A percentile compares a stretch with the other conserved stretches of the same genome.
phyloP scores from a whole-genome alignment of 2,888 invertebrate genomes.

The Neoscelio sp. region DNA sequence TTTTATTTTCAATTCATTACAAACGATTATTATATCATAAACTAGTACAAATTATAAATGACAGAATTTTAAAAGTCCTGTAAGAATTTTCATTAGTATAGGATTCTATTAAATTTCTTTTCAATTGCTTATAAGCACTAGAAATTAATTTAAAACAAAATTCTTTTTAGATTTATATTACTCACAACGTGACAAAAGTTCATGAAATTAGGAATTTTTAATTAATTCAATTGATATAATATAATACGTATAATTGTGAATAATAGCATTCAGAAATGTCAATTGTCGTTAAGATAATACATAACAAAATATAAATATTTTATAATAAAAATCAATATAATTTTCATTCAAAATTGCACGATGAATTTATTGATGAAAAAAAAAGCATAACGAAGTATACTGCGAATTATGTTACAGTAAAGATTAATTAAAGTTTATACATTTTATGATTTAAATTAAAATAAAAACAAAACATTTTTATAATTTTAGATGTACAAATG shows the following conservation, averaged over 20 bases:
- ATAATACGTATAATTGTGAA: conserved; percentile 10
- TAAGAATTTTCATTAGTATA: background rate
- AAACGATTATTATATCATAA: no score
- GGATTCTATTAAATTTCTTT: conserved; percentile 1
- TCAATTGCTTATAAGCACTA: no score
- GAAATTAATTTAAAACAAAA: background rate
- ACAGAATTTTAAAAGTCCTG: background rate
- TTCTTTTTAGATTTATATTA: background rate
- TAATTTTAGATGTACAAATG: no score
- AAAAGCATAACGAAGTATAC: no score
- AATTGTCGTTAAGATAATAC: conserved; percentile 14
- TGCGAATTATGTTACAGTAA: no score
- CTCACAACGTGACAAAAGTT: background rate
- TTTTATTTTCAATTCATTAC: no score
- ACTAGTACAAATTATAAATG: no score
- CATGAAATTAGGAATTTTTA: background rate
- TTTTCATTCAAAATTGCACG: background rate
- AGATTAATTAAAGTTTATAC: no score
- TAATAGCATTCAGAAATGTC: conserved; percentile 6
- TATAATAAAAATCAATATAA: conserved; percentile 4
- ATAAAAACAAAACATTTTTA: no score
- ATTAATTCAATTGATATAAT: background rate
- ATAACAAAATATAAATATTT: conserved; percentile 10
- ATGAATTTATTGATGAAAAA: background rate
- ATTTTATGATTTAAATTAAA: no score